Evolutionary conservation across 1,140 invertebrate genomes (phyloP).

Genomic region (Drosophila bipectinata): DNA sequence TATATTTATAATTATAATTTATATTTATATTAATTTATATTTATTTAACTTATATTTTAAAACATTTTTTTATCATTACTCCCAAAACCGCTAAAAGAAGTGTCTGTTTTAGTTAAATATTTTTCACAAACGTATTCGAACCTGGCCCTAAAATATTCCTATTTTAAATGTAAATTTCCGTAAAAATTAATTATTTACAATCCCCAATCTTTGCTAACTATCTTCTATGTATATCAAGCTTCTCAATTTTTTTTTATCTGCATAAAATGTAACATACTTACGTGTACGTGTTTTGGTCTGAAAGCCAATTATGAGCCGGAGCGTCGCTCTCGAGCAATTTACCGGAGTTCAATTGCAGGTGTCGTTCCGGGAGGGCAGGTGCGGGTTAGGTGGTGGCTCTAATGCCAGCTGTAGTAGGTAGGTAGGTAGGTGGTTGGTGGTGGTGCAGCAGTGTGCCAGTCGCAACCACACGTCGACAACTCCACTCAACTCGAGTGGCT

Average conservation of each 20-base stretch:
- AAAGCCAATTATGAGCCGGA: conserved; percentile 40
- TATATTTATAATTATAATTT: no score
- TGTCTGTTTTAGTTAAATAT: no score
- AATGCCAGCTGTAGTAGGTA: background rate
- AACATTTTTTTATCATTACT: no score
- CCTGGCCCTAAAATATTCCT: no score
- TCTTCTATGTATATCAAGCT: no score
- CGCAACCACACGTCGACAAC: conserved; percentile 33
- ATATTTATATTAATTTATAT: no score
- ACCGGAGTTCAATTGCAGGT: conserved; percentile 33
- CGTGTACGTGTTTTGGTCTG: conserved; percentile 7
- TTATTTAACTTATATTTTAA: no score
- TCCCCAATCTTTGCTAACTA: no score
- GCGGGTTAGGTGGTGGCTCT: background rate
- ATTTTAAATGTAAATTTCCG: no score
- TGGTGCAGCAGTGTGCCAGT: background rate
- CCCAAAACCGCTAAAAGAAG: no score
- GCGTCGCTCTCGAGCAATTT: conserved; percentile 35
- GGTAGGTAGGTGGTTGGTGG: background rate
- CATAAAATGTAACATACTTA: conserved; percentile 2
- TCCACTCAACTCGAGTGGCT: conserved; percentile 32
- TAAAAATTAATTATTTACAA: no score
- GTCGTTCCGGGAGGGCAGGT: background rate
- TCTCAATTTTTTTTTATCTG: background rate
- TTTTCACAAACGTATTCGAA: no score